Percentiles rank a stretch among this genome's conserved stretches.
Evolutionary conservation across 2,797 vertebrate genomes (phyloP).

Genomic region (Gymnoscopelus microlampas): DNA sequence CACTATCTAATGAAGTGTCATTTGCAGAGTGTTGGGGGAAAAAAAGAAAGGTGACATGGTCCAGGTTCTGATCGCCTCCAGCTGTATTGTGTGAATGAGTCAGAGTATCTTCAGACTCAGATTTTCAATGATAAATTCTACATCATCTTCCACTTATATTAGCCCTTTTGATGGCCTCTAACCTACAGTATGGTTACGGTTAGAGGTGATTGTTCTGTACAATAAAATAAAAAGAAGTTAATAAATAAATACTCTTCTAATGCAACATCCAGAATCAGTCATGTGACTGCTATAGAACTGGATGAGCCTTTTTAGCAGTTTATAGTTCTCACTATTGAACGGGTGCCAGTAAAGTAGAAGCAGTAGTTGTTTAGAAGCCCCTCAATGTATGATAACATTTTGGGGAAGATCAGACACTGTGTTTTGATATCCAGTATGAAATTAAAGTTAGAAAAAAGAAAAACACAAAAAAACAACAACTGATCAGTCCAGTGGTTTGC

Average conservation of each 20-base stretch:
- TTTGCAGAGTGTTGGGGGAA: no score
- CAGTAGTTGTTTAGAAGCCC: no score
- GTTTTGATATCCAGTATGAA: no score
- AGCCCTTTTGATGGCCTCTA: neutral
- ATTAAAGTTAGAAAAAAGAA: neutral
- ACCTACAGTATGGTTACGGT: neutral
- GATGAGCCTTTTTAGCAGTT: no score
- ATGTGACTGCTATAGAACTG: neutral
- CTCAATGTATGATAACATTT: slow-evolving; percentile 50
- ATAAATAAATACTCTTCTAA: slow-evolving; percentile 20
- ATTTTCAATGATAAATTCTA: slow-evolving; percentile 13
- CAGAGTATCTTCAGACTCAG: neutral
- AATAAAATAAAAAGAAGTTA: slow-evolving; percentile 23
- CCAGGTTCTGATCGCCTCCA: slow-evolving; percentile 33
- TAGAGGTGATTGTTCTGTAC: slow-evolving; percentile 23
- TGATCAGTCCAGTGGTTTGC: no score
- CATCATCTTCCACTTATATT: slow-evolving; percentile 21
- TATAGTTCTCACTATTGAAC: no score
- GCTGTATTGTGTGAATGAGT: slow-evolving; percentile 4
- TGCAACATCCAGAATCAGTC: slow-evolving; percentile 15
- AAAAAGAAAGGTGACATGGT: neutral
- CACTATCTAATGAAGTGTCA: no score
- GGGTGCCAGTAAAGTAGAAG: slow-evolving; percentile 29
- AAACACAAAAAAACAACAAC: slow-evolving; percentile 25
- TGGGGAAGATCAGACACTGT: slow-evolving; percentile 25